Base-by-base conservation (phyloP, 2,888 invertebrate species). In the Thecophora atra region DNA sequence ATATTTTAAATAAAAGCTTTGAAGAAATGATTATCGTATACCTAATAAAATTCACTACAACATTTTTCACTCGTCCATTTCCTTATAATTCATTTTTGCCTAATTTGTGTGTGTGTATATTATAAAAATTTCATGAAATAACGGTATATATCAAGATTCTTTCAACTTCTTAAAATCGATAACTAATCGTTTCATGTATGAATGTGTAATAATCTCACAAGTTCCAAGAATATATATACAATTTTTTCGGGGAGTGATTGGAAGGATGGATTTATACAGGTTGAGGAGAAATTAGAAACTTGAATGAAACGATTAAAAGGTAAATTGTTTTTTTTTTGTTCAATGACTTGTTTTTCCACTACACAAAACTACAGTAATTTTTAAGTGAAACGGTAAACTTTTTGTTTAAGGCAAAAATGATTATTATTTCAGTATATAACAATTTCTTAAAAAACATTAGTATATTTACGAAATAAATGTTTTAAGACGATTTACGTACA, bases 381-480 rank as follows among this genome's bases (percentile, higher is more conserved):
- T 52, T 52, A 30, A 26, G 51, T n/a, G 30, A 52, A 66, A 66
- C 28, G 24, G 30, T 26, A 66, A n/a, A 52, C 15, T 24, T 44
- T 66, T 52, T 19, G 30, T 52, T 17, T 67, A 67, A 67, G 67
- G 67, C 67, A 67, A 67, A 67, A 67, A 21, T 54, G 30, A 52
- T 30, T 63, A 44, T 15, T 42, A 26, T 62, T n/a, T 42, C 44
- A 19, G 21, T 58, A 58, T 11, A 58, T 26, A 58, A 58, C 28
- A 58, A 28, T 17, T 26, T 58, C 58, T 58, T 58, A 58, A 58
- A 58, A 37, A 8, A 11, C 37, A 37, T 17, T 17, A 47, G 47
- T n/a, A 8, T 47, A 15, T 60, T 60, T 21, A 17, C 19, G 17
- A 63, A 42, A 63, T 5, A 63, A 37, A 63, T 44, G n/a, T 63